These are phyloP conservation scores for Syngnathus acus DNA, from an alignment of 2,797 vertebrate genomes.

Conservation along the genomic window DNA sequence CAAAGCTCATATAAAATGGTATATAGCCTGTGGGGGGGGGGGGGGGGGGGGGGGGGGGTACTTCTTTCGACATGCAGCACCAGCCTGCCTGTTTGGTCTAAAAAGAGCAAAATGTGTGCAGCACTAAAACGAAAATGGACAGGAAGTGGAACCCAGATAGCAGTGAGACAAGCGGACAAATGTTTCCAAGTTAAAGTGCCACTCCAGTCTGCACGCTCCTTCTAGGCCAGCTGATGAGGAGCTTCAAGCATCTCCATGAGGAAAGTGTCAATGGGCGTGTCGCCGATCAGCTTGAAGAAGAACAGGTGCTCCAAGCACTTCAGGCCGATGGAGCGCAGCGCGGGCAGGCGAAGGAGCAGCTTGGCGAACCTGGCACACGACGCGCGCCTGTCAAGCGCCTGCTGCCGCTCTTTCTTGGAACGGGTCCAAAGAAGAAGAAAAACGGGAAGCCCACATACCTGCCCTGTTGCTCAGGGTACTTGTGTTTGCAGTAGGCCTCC, in stretches of 20 bases:
- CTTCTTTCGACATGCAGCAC: constrained; percentile 69
- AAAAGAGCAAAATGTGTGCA: constrained; percentile 68
- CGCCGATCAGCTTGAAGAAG: constrained; percentile 97
- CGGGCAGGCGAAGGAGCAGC: constrained; percentile 87
- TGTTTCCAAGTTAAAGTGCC: constrained; percentile 77
- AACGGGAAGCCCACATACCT: constrained; percentile 61
- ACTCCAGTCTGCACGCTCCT: constrained; percentile 59
- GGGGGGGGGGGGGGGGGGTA: constrained; percentile 22
- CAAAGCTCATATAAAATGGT: constrained; percentile 73
- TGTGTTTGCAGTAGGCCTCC: constrained; percentile 94
- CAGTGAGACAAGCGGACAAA: constrained; percentile 75
- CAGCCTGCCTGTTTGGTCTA: constrained; percentile 74
- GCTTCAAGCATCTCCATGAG: constrained; percentile 99
- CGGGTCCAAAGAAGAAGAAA: neutral
- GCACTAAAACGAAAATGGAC: constrained; percentile 49
- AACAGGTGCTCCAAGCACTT: constrained; percentile 98
- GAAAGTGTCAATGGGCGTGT: constrained; percentile 97
- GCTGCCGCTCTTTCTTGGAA: neutral
- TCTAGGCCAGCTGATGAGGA: constrained; percentile 79
- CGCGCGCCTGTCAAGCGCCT: neutral
- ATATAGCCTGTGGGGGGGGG: constrained; percentile 58
- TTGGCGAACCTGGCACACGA: constrained; percentile 82
- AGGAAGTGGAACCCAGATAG: constrained; percentile 61
- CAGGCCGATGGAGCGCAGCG: constrained; percentile 89
- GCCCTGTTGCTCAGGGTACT: constrained; percentile 93